Base-by-base conservation (phyloP, 2,888 invertebrate species). In the Deilephila elpenor region DNA sequence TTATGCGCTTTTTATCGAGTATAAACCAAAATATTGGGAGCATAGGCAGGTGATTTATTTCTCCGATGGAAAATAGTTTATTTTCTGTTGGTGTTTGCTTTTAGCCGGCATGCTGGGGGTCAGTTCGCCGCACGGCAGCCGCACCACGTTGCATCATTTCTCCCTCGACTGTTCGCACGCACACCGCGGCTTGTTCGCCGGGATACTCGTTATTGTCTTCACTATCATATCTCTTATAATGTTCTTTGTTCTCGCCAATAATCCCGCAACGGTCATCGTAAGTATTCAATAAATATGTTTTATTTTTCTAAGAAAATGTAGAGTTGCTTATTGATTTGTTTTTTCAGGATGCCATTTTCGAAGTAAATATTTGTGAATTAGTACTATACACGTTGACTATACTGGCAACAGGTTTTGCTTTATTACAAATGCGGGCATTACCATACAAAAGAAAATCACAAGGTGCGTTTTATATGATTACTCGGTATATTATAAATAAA, bases 191-290 rank as follows among this genome's bases (percentile, higher is more conserved):
- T 95, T 98, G 86, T 96, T 96, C 83, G 95, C 95, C 53, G 96
- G 98, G 7, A 97, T 97, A 77, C 91, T 98, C 14, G 93, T 98
- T 60, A 96, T 98, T 73, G 98, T 98, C 0, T 95, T 97, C 74
- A 97, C 97, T 14, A 98, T 98, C 71, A 97, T 98, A 83, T 97
- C 97, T 19, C 96, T 98, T 76, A 98, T 98, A 73, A 96, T 98
- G 95, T 98, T 98, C 92, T 98, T 98, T 89, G 98, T 98, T 0
- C 92, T 98, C 70, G 96, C 96, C 73, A 96, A 95, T 74, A 95
- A 95, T 79, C 95, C 95, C 0, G 92, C 95, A 5, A 96, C 96
- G 76, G 95, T 96, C 71, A 92, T 93, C 70, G 95, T 95, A 88
- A 91, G 84, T 85, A 74, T 4, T 61, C 64, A 34, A 62, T 29